These are phyloP conservation scores for Trematomus loennbergii DNA, from an alignment of 2,113 vertebrate genomes.

Conservation along the genomic window DNA sequence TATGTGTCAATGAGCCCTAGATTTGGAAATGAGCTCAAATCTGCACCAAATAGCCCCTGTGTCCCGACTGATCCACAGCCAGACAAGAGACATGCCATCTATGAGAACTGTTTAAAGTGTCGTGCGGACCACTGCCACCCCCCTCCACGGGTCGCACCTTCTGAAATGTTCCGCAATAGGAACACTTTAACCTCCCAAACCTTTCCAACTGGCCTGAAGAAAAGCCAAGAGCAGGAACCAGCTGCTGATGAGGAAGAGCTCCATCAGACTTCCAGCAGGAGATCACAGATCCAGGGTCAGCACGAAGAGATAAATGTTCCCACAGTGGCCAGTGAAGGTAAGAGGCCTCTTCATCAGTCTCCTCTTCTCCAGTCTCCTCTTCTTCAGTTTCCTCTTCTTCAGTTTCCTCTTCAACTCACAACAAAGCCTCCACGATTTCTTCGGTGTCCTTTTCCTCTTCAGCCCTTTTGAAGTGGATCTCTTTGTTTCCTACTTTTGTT, in stretches of 20 bases:
- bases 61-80: slow-evolving; percentile 12
- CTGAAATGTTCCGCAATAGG: slow-evolving; percentile 9
- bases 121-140: slow-evolving; percentile 57
- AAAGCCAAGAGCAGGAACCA: slow-evolving; percentile 21
- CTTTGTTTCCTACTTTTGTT: slow-evolving; percentile 14
- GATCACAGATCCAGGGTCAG: slow-evolving; percentile 6
- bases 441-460: slow-evolving; percentile 9
- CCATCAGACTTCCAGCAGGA: background rate
- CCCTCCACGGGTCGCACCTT: slow-evolving; percentile 16
- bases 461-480: slow-evolving; percentile 18
- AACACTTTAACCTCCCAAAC: slow-evolving; percentile 3
- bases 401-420: slow-evolving; percentile 9
- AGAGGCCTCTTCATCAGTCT: slow-evolving; percentile 51
- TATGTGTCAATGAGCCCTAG: slow-evolving; percentile 77
- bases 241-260: slow-evolving; percentile 26
- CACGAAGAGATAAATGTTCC: slow-evolving; percentile 48
- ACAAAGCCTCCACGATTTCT: slow-evolving; percentile 15
- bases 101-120: slow-evolving; percentile 82
- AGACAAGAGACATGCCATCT: slow-evolving; percentile 53
- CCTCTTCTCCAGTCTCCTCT: slow-evolving; percentile 13
- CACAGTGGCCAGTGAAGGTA: slow-evolving; percentile 71
- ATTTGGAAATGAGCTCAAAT: slow-evolving; percentile 41
- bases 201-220: slow-evolving; percentile 16
- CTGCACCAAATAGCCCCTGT: background rate
- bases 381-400: background rate